These are phyloP conservation scores for Pseudomyrmex pallidus DNA, from an alignment of 1,140 invertebrate genomes.

Conservation along the genomic window DNA sequence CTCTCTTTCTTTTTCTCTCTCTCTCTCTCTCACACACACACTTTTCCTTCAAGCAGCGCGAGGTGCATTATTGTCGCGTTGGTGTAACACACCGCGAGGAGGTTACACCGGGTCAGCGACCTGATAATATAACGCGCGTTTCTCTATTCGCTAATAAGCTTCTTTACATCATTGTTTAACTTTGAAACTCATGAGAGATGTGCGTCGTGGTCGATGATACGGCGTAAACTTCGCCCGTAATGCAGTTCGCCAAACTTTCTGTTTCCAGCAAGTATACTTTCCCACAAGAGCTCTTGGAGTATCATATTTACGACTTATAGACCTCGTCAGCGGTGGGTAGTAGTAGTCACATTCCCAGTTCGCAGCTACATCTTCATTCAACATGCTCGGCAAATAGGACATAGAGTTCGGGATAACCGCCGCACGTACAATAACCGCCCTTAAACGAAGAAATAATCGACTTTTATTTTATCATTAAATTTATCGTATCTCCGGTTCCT, in stretches of 20 bases:
- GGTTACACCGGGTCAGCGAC: slow-evolving; percentile 35
- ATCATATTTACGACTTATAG: slow-evolving; percentile 58
- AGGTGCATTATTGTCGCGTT: slow-evolving; percentile 37
- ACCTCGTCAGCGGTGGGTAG: slow-evolving; percentile 31
- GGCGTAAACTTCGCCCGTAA: slow-evolving; percentile 53
- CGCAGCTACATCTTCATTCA: slow-evolving; percentile 37
- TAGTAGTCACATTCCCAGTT: slow-evolving; percentile 46
- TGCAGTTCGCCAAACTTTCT: slow-evolving; percentile 53
- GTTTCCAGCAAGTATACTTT: slow-evolving; percentile 40
- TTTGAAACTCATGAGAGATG: slow-evolving; percentile 45
- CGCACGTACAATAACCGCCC: background rate
- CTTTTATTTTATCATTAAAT: background rate
- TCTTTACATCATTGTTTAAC: slow-evolving; percentile 59
- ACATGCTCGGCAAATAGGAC: background rate
- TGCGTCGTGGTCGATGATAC: slow-evolving; percentile 49
- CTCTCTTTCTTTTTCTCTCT: background rate
- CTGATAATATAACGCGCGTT: slow-evolving; percentile 29
- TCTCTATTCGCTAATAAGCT: slow-evolving; percentile 53
- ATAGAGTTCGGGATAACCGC: background rate
- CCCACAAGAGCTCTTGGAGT: slow-evolving; percentile 42
- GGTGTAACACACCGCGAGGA: no score
- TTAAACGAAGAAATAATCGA: background rate
- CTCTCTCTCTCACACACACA: background rate
- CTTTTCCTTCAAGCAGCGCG: background rate
- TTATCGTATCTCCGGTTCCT: background rate